Percentiles rank a stretch among this genome's conserved stretches.
These are phyloP conservation scores for Valencia hispanica DNA, from an alignment of 2,797 vertebrate genomes.

Conservation along the genomic window DNA sequence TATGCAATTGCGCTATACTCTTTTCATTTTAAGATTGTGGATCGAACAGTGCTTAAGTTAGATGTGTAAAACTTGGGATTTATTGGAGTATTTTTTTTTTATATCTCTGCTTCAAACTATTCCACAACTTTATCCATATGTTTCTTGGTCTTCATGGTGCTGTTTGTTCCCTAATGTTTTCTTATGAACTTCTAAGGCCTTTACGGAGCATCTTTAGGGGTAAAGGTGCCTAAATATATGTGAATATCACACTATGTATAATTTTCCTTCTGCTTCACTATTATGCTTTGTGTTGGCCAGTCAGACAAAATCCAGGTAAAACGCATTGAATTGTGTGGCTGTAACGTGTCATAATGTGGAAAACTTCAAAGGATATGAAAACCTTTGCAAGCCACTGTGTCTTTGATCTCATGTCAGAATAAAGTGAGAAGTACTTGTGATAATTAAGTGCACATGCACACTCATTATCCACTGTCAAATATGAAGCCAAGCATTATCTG, in stretches of 20 bases:
- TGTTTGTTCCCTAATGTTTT: too few species aligned
- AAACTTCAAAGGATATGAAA: neutral
- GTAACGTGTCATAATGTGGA: neutral
- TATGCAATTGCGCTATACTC: too few species aligned
- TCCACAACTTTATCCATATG: too few species aligned
- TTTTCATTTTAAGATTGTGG: too few species aligned
- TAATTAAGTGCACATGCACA: conserved; percentile 44
- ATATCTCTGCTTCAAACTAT: too few species aligned
- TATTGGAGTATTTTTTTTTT: too few species aligned
- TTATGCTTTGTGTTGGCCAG: neutral
- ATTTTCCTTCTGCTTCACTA: neutral
- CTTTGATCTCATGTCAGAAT: conserved; percentile 25
- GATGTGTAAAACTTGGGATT: too few species aligned
- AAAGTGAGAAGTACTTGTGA: conserved; percentile 22
- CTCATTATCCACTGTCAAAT: conserved; percentile 31
- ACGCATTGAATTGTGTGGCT: neutral
- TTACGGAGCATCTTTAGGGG: neutral
- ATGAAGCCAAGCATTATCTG: conserved; percentile 9
- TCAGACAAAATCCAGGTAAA: neutral
- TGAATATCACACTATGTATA: neutral
- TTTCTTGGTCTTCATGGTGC: too few species aligned
- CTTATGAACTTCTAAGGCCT: too few species aligned
- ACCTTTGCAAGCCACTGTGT: neutral
- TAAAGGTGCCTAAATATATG: neutral
- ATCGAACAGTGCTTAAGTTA: too few species aligned